Evolutionary conservation across 2,797 vertebrate genomes (phyloP).

Genomic region (Nasua narica): DNA sequence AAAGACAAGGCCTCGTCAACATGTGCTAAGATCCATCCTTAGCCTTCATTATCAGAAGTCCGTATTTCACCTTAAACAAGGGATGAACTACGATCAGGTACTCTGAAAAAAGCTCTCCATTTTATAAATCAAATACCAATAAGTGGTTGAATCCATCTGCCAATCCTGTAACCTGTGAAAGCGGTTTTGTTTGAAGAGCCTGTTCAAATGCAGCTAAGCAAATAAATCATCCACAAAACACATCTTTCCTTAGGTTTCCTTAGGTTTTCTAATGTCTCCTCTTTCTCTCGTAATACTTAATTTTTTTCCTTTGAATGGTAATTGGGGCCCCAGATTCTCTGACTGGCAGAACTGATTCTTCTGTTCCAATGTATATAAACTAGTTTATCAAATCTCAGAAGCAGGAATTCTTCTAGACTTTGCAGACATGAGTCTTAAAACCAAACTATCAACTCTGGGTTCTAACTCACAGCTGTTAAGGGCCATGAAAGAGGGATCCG

Average conservation of each 20-base stretch:
- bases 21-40: neutral
- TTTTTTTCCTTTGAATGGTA: neutral
- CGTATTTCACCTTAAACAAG: slow-evolving; percentile 7
- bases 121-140: neutral
- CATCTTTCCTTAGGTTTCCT: slow-evolving; percentile 1
- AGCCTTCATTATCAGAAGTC: neutral
- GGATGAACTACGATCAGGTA: neutral
- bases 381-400: neutral
- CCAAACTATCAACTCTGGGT: neutral
- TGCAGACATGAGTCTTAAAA: neutral
- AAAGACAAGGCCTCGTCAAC: neutral
- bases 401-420: neutral
- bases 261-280: neutral
- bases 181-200: neutral
- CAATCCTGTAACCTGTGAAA: neutral
- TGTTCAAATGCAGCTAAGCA: neutral
- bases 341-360: neutral
- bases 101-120: neutral
- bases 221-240: slow-evolving; percentile 22
- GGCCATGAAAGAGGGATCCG: neutral
- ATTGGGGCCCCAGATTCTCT: neutral
- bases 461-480: neutral
- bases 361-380: neutral
- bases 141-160: neutral
- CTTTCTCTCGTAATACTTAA: neutral